Conservation (phyloP, 2,888 invertebrate genomes). For the Plutella xylostella region DNA sequence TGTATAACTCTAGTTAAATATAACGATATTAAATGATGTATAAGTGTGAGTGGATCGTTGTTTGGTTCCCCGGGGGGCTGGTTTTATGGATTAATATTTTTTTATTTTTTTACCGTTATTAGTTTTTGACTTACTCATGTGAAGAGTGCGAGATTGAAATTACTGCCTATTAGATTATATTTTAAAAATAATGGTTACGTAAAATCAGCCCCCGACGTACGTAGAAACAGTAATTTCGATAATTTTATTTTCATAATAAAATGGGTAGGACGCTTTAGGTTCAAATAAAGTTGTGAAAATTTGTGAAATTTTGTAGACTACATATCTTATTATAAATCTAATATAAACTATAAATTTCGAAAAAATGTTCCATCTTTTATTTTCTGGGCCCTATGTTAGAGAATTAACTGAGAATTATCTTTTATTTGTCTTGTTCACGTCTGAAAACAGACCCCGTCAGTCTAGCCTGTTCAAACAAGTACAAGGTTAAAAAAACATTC, state of each 20-base stretch:
- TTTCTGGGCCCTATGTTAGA: no score
- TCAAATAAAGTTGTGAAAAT: slow-evolving; percentile 71
- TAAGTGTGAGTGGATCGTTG: slow-evolving; percentile 45
- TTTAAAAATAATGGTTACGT: slow-evolving; percentile 64
- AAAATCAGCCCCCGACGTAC: slow-evolving; percentile 57
- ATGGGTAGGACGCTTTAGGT: slow-evolving; percentile 69
- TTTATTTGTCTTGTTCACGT: no score
- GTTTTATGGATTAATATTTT: slow-evolving; percentile 66
- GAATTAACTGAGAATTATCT: no score
- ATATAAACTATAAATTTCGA: slow-evolving; percentile 71
- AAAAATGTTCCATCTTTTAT: slow-evolving; percentile 48
- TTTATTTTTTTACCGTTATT: slow-evolving; percentile 71
- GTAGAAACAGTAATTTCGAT: slow-evolving; percentile 65
- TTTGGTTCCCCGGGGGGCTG: slow-evolving; percentile 53
- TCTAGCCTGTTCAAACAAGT: no score
- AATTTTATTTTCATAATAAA: slow-evolving; percentile 70
- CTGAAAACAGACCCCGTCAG: no score
- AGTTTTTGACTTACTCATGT: slow-evolving; percentile 65
- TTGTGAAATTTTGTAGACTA: slow-evolving; percentile 71
- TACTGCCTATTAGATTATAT: slow-evolving; percentile 70
- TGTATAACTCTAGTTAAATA: slow-evolving; percentile 71
- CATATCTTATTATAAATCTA: slow-evolving; percentile 71
- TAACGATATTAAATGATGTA: slow-evolving; percentile 64
- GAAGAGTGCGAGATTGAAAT: slow-evolving; percentile 52
- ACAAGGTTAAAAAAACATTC: no score